Conservation (phyloP, 2,113 vertebrate species). For the Isichthys henryi region DNA sequence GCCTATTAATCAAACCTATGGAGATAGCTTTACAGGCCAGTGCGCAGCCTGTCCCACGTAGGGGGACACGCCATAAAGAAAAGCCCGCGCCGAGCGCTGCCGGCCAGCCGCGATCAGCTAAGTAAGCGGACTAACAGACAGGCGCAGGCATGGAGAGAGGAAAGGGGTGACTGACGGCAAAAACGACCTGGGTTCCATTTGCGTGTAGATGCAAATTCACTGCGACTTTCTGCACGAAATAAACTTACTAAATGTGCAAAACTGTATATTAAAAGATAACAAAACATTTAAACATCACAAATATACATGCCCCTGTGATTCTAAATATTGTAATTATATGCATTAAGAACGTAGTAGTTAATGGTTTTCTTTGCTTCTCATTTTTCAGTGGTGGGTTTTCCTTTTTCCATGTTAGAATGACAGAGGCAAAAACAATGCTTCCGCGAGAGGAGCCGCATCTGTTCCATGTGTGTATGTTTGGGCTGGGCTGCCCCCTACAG, state of each 20-base stretch:
- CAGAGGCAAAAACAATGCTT: neutral
- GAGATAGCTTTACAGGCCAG: constrained; percentile 35
- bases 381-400: neutral
- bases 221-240: neutral
- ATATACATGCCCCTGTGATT: neutral
- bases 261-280: neutral
- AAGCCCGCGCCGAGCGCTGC: neutral
- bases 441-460: neutral
- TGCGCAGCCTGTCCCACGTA: neutral
- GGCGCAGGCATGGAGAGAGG: neutral
- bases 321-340: neutral
- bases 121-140: neutral
- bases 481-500: neutral
- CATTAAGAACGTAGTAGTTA: neutral
- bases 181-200: neutral
- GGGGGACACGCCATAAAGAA: neutral
- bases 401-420: neutral
- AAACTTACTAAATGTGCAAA: neutral
- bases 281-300: neutral
- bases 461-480: neutral
- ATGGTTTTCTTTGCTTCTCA: neutral
- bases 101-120: neutral
- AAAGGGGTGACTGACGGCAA: neutral
- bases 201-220: neutral
- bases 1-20: constrained; percentile 31